Evolutionary conservation across 1,140 invertebrate genomes (phyloP), one percentile per base, ranked within the genome.

Genomic region (Drosophila melanica): DNA sequence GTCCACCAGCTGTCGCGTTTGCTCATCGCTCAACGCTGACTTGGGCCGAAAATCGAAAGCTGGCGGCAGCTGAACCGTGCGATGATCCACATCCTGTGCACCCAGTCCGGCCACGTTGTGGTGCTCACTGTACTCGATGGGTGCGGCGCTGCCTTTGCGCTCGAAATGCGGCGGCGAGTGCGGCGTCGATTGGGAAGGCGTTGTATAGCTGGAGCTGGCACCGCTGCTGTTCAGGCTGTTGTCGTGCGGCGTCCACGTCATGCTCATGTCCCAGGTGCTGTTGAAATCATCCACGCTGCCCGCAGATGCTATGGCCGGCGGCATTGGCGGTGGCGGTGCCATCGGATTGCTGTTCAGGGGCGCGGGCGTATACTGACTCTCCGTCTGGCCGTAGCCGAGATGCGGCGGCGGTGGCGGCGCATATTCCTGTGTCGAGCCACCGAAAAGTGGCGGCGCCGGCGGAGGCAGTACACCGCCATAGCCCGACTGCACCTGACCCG

Each of bases 131-230:
- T 95, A 95, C 68, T 95, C 94, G 42, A 91, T 70, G 2, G 95
- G 89, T 2, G 93, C 93, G 6, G 55, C 41, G 68, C 92, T 92
- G 59, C 92, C 92, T 80, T 94, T 92, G 77, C 95, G 94, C 71
- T 95, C 95, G 70, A 94, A 95, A 39, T 93, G 92, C 0, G 95
- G 94, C 4, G 95, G 95, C 54, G 95, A 95, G 75, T 94, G 94
- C 6, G 95, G 95, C 3, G 94, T 95, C 9, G 79, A 44, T 51
- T 86, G 73, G 18, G 76, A 48, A 51, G 71, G 63, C 3, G 68
- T 35, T 8, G 74, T 59, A 53, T 90, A 87, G 12, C 85, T 76
- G 8, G 90, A 81, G 12, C 79, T 87, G 8, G 78, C 70, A 4
- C 69, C 78, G 35, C 82, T 87, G 47, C 84, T 87, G 10, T 87